Evolutionary conservation across 2,113 vertebrate species (phyloP).

Genomic region (Hoplias malabaricus): DNA sequence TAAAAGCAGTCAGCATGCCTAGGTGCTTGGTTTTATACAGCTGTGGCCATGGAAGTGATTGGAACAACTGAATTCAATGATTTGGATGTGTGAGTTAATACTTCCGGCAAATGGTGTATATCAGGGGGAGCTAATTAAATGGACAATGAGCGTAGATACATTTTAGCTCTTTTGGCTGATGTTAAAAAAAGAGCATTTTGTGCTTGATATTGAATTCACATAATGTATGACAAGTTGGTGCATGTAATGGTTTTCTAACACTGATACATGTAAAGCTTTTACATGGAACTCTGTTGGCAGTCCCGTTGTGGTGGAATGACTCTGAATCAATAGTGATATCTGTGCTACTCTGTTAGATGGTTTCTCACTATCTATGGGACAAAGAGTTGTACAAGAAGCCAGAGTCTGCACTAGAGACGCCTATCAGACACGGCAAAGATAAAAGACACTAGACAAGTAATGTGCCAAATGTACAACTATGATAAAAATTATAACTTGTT

Average conservation of each 20-base stretch:
- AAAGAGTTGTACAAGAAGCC: background rate
- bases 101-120: too few relatives aligned
- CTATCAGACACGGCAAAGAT: background rate
- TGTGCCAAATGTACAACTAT: background rate
- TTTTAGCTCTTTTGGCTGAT: too few relatives aligned
- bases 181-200: too few relatives aligned
- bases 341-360: background rate
- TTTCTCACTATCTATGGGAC: background rate
- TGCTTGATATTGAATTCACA: background rate
- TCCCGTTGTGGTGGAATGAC: background rate
- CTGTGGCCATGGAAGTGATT: too few relatives aligned
- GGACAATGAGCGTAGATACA: too few relatives aligned
- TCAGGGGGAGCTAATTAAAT: too few relatives aligned
- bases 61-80: too few relatives aligned
- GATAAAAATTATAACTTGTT: conserved; percentile 26
- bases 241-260: background rate
- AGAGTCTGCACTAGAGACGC: background rate
- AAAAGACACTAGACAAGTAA: conserved; percentile 1
- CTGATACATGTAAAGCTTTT: background rate
- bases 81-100: too few relatives aligned
- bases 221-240: background rate
- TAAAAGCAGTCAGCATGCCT: too few relatives aligned
- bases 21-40: too few relatives aligned
- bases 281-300: background rate
- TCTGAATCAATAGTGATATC: background rate